Percentiles rank a stretch among this genome's conserved stretches.
Evolutionary conservation across 2,797 vertebrate genomes (phyloP).

Genomic region (Bufotes viridis): DNA sequence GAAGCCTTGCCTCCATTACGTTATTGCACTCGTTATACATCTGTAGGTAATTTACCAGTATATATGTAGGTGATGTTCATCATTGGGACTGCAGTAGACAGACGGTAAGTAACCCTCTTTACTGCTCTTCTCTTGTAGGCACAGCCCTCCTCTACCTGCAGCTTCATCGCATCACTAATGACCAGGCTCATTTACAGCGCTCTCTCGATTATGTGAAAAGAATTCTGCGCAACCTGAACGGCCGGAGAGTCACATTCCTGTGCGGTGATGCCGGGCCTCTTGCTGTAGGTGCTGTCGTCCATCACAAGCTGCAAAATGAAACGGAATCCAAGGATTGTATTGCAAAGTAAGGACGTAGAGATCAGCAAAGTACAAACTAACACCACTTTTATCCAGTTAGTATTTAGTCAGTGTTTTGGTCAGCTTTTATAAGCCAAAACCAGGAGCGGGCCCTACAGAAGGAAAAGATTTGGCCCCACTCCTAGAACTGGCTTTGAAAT

Average conservation of each 20-base stretch:
- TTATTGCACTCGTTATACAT: too few species aligned
- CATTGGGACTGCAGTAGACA: not conserved
- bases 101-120: not conserved
- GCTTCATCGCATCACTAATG: constrained; percentile 80
- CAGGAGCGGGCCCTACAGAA: not conserved
- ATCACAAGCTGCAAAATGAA: constrained; percentile 85
- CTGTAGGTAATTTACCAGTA: not conserved
- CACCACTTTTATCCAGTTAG: not conserved
- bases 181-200: constrained; percentile 84
- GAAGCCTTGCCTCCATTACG: not conserved
- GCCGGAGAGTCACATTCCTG: constrained; percentile 91
- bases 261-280: constrained; percentile 94
- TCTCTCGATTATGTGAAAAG: constrained; percentile 92
- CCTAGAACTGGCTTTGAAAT: not conserved
- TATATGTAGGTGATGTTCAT: not conserved
- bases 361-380: not conserved
- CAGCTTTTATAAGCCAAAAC: not conserved
- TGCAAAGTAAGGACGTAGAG: constrained; percentile 78
- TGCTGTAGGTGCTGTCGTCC: constrained; percentile 89
- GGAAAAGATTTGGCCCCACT: not conserved
- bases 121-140: constrained; percentile 72
- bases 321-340: constrained; percentile 88
- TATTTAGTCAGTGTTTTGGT: not conserved
- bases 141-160: constrained; percentile 93
- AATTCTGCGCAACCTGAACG: constrained; percentile 88